A percentile compares a stretch with the other conserved stretches of the same genome.
Evolutionary conservation across 2,113 vertebrate genomes (phyloP).

Genomic region (Macaca fascicularis): T2T-MFA8v1.1 NC_088391.1:96237501-96238000

Average conservation of each 20-base stretch:
- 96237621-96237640: slow-evolving; percentile 71
- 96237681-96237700: slow-evolving; percentile 42
- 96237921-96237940: not conserved
- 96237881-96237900: not conserved
- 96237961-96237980: not conserved
- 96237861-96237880: not conserved
- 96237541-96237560: slow-evolving; percentile 60
- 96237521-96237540: slow-evolving; percentile 75
- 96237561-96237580: slow-evolving; percentile 75
- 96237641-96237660: slow-evolving; percentile 55
- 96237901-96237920: not conserved
- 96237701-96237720: slow-evolving; percentile 41
- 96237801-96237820: not conserved
- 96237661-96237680: slow-evolving; percentile 54
- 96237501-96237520: slow-evolving; percentile 78
- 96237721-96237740: slow-evolving; percentile 61
- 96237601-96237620: slow-evolving; percentile 69
- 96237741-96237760: slow-evolving; percentile 47
- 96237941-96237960: not conserved
- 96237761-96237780: slow-evolving; percentile 39
- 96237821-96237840: not conserved
- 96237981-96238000: not conserved
- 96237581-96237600: slow-evolving; percentile 59
- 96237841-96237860: not conserved
- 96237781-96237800: slow-evolving; percentile 7